phyloP scores from a whole-genome alignment of 2,888 invertebrate genomes.

The Dasypolia templi region DNA sequence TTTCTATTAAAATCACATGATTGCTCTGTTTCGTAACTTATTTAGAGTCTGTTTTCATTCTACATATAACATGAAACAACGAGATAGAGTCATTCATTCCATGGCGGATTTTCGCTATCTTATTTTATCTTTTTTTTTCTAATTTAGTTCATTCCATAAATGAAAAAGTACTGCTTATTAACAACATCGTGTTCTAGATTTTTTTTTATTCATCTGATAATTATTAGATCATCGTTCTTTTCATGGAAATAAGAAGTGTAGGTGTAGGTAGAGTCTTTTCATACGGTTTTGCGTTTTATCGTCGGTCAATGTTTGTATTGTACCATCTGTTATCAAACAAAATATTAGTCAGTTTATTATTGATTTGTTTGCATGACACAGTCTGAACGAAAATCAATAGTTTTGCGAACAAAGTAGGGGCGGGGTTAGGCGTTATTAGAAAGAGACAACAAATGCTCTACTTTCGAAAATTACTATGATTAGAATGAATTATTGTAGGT shows the following conservation, averaged over 20 bases:
- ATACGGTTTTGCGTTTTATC: not conserved
- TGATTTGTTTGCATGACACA: slow-evolving; percentile 65
- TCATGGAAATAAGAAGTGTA: not conserved
- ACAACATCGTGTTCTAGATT: not conserved
- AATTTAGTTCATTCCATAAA: not conserved
- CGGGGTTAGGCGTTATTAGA: slow-evolving; percentile 58
- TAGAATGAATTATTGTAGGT: not conserved
- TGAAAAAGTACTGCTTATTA: slow-evolving; percentile 11
- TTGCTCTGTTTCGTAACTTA: slow-evolving; percentile 17
- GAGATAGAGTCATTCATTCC: slow-evolving; percentile 7
- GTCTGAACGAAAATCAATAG: slow-evolving; percentile 67
- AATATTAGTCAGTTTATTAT: slow-evolving; percentile 55
- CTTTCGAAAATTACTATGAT: slow-evolving; percentile 30
- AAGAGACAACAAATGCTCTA: slow-evolving; percentile 55
- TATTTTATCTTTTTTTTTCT: slow-evolving; percentile 1
- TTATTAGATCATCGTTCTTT: not conserved
- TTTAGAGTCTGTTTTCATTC: not conserved
- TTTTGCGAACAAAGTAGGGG: slow-evolving; percentile 55
- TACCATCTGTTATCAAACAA: slow-evolving; percentile 45
- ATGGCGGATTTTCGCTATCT: not conserved
- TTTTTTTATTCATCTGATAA: not conserved
- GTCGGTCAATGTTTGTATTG: slow-evolving; percentile 8
- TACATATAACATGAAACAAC: slow-evolving; percentile 14
- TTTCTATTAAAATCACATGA: slow-evolving; percentile 40
- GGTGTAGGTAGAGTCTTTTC: not conserved